Evolutionary conservation across 2,888 invertebrate genomes (phyloP).

Genomic region (Atrina japonica): DNA sequence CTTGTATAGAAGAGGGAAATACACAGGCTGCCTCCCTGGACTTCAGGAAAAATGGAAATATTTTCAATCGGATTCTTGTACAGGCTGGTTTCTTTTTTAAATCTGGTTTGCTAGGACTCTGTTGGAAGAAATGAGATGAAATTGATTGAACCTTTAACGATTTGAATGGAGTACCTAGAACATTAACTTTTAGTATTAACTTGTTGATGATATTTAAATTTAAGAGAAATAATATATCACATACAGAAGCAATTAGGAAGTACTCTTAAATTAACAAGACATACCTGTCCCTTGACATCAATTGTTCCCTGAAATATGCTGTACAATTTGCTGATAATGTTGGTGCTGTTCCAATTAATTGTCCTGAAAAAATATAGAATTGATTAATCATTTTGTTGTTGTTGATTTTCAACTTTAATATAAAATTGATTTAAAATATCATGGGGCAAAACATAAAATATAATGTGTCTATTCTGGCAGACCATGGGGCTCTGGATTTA

Average conservation of each 20-base stretch:
- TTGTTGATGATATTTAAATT: no score
- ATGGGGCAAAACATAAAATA: no score
- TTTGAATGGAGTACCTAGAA: no score
- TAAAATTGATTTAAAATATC: no score
- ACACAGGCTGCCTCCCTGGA: constrained; percentile 81
- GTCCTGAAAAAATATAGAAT: constrained; percentile 82
- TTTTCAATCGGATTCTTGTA: constrained; percentile 91
- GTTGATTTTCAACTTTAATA: no score
- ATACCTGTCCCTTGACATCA: constrained; percentile 80
- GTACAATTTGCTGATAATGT: constrained; percentile 89
- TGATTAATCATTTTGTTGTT: background rate
- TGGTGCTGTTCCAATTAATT: constrained; percentile 89
- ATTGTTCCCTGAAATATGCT: constrained; percentile 89
- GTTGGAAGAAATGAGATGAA: constrained; percentile 10
- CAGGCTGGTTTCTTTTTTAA: constrained; percentile 89
- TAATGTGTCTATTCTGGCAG: no score
- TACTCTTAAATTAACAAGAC: no score
- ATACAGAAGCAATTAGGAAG: no score
- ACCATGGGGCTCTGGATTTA: no score
- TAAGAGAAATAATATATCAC: no score
- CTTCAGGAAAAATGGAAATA: constrained; percentile 90
- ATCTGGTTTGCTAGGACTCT: constrained; percentile 82
- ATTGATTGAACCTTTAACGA: no score
- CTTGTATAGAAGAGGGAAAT: constrained; percentile 90
- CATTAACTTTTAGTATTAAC: no score